Conservation (phyloP, 2,797 vertebrate genomes). For the Crocidura indochinensis region DNA sequence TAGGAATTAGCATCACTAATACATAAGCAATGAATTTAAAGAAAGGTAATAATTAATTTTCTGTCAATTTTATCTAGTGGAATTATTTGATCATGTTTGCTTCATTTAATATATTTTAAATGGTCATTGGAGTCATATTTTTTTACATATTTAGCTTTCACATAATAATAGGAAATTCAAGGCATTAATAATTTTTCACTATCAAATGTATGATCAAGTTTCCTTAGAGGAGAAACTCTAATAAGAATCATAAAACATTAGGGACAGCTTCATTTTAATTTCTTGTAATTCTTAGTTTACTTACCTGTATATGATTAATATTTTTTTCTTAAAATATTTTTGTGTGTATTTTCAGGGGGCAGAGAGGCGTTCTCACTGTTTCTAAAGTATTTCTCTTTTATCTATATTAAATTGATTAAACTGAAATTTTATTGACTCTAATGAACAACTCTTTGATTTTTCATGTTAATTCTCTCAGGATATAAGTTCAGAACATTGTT, state of each 20-base stretch:
- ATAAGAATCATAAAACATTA: not conserved
- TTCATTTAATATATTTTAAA: not conserved
- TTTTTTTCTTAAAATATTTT: not conserved
- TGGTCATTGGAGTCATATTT: not conserved
- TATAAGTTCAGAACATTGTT: conserved; percentile 44
- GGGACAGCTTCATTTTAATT: not conserved
- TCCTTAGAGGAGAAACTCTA: conserved; percentile 52
- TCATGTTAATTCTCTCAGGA: conserved; percentile 26
- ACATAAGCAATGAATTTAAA: not conserved
- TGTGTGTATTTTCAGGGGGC: too few relatives aligned
- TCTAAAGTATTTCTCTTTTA: conserved; percentile 44
- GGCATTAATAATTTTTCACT: conserved; percentile 36
- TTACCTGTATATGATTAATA: conserved; percentile 43
- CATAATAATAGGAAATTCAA: not conserved
- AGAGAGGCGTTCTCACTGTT: not conserved
- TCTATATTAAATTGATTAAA: conserved; percentile 62
- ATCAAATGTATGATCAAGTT: conserved; percentile 20
- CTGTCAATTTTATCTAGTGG: not conserved
- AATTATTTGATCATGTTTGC: conserved; percentile 1
- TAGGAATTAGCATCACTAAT: not conserved
- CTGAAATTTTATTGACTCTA: conserved; percentile 52
- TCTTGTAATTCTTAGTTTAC: conserved; percentile 5
- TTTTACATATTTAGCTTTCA: not conserved
- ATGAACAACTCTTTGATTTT: conserved; percentile 63
- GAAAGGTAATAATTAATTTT: not conserved